These are phyloP conservation scores for Leptopilina myrica DNA, from an alignment of 2,888 invertebrate genomes.

Conservation along the genomic window DNA sequence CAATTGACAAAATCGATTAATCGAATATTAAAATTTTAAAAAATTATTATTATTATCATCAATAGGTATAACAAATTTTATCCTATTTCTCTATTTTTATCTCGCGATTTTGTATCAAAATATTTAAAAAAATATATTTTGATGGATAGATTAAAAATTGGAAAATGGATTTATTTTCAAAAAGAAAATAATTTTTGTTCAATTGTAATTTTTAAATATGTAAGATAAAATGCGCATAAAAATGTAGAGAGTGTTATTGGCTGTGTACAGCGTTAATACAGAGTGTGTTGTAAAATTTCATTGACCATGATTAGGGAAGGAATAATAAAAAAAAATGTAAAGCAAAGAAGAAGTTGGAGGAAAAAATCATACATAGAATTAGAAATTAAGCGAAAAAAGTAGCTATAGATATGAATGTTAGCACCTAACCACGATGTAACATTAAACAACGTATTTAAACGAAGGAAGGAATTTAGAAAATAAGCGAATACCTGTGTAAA, in stretches of 20 bases:
- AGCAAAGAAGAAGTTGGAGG: conserved; percentile 64
- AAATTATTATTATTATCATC: too few species aligned
- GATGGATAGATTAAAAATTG: too few species aligned
- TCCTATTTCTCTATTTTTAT: too few species aligned
- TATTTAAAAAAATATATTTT: too few species aligned
- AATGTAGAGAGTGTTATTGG: too few species aligned
- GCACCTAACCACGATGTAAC: conserved; percentile 75
- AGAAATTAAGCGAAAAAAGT: conserved; percentile 72
- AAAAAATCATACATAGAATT: conserved; percentile 75
- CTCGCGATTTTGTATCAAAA: too few species aligned
- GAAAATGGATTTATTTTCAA: not conserved
- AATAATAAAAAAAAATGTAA: conserved; percentile 61
- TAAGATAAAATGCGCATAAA: not conserved
- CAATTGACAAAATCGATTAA: too few species aligned
- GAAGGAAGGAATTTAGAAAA: conserved; percentile 67
- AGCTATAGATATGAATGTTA: conserved; percentile 75
- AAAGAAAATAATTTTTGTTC: not conserved
- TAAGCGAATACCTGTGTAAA: conserved; percentile 77
- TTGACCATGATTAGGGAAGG: conserved; percentile 61
- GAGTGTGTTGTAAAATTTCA: conserved; percentile 56
- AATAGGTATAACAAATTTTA: too few species aligned
- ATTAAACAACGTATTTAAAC: conserved; percentile 75
- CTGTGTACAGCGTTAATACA: conserved; percentile 46
- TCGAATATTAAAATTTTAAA: too few species aligned
- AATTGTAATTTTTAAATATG: not conserved